Evolutionary conservation across 1,140 invertebrate species (phyloP).

Genomic region (Hesperophylax magnus): DNA sequence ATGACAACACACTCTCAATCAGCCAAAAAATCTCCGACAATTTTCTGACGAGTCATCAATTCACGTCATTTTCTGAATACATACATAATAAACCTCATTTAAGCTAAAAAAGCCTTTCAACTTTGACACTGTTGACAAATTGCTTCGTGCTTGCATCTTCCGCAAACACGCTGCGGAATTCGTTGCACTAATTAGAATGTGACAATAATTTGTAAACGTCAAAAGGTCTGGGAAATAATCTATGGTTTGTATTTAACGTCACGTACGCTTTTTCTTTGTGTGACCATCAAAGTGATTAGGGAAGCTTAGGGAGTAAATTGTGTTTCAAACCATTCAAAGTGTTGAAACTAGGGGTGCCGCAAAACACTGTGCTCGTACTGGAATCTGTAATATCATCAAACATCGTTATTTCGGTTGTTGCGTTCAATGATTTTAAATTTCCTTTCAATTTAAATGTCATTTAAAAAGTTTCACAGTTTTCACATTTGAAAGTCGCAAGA

Average conservation of each 20-base stretch:
- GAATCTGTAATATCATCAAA: too few relatives aligned
- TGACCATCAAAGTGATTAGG: too few relatives aligned
- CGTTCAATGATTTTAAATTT: too few relatives aligned
- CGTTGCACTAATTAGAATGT: background rate
- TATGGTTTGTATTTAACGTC: background rate
- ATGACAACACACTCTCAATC: background rate
- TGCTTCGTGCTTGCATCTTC: background rate
- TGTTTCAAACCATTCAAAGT: too few relatives aligned
- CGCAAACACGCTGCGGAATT: background rate
- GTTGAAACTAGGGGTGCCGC: too few relatives aligned
- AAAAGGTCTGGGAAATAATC: background rate
- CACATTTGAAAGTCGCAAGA: too few relatives aligned
- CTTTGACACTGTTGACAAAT: conserved; percentile 11
- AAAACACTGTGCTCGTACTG: too few relatives aligned
- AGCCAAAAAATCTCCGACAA: background rate
- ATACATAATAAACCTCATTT: background rate
- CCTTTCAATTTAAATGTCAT: too few relatives aligned
- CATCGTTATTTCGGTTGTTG: too few relatives aligned
- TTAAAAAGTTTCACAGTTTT: too few relatives aligned
- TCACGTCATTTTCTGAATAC: background rate
- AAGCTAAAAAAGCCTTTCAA: background rate
- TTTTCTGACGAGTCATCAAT: conserved; percentile 2
- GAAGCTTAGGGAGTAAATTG: too few relatives aligned
- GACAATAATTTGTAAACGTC: conserved; percentile 4
- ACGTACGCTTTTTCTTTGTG: conserved; percentile 11